Percentiles rank a stretch among this genome's conserved stretches.
These are phyloP conservation scores for Ictalurus punctatus DNA, from an alignment of 2,113 vertebrate species.

Conservation along the genomic window DNA sequence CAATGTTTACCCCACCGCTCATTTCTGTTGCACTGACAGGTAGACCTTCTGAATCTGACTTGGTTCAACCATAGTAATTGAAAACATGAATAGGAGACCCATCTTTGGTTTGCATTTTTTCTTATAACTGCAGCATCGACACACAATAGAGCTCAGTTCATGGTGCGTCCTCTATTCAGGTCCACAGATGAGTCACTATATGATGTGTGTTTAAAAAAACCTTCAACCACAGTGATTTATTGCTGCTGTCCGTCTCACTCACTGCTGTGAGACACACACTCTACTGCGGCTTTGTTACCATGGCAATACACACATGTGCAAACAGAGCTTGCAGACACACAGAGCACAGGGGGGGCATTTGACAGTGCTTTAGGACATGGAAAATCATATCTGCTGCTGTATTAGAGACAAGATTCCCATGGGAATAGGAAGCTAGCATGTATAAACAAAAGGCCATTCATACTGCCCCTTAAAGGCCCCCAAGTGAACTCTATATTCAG, in stretches of 20 bases:
- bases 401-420: constrained; percentile 28
- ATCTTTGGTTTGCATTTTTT: constrained; percentile 3
- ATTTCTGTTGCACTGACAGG: constrained; percentile 26
- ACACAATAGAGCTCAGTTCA: constrained; percentile 7
- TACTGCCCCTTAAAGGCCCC: background rate
- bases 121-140: background rate
- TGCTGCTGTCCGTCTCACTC: background rate
- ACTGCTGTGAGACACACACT: constrained; percentile 15
- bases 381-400: constrained; percentile 43
- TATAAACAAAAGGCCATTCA: constrained; percentile 29
- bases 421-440: constrained; percentile 15
- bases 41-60: constrained; percentile 23
- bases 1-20: constrained; percentile 9
- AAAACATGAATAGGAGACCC: constrained; percentile 23
- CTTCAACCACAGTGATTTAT: constrained; percentile 33
- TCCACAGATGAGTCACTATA: constrained; percentile 36
- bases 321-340: constrained; percentile 34
- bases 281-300: constrained; percentile 57
- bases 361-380: constrained; percentile 24
- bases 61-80: constrained; percentile 16
- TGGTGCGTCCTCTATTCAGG: constrained; percentile 13
- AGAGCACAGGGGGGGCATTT: constrained; percentile 1
- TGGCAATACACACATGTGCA: constrained; percentile 43
- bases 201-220: constrained; percentile 38
- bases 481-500: background rate